These are phyloP conservation scores for Neotoxoptera formosana DNA, from an alignment of 1,140 invertebrate species.

Conservation along the genomic window DNA sequence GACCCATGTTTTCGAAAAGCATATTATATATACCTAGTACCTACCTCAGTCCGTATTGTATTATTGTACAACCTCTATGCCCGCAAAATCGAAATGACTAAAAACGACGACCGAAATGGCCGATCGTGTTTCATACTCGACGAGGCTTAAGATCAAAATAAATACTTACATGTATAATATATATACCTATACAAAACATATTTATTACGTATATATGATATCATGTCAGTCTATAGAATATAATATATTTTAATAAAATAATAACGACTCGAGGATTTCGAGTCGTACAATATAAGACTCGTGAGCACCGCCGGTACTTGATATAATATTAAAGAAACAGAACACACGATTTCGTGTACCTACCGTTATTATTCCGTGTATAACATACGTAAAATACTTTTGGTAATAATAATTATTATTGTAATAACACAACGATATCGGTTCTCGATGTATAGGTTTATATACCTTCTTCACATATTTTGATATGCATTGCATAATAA, in stretches of 20 bases:
- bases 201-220: not conserved
- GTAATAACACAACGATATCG: not conserved
- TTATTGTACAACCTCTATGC: not conserved
- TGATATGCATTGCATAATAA: no score
- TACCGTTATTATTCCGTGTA: not conserved
- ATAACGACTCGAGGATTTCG: not conserved
- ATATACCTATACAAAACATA: no score
- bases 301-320: not conserved
- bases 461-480: no score
- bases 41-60: not conserved
- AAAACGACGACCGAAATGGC: not conserved
- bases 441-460: no score
- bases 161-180: no score
- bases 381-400: not conserved
- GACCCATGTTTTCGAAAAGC: not conserved
- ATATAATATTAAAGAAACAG: not conserved
- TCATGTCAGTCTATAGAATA: not conserved
- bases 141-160: not conserved
- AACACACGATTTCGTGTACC: not conserved
- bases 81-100: not conserved
- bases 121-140: not conserved
- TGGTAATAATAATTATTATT: not conserved
- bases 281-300: not conserved
- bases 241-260: not conserved
- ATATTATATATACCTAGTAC: no score